phyloP scores from a whole-genome alignment of 2,888 invertebrate species.

The Philereme transversata region DNA sequence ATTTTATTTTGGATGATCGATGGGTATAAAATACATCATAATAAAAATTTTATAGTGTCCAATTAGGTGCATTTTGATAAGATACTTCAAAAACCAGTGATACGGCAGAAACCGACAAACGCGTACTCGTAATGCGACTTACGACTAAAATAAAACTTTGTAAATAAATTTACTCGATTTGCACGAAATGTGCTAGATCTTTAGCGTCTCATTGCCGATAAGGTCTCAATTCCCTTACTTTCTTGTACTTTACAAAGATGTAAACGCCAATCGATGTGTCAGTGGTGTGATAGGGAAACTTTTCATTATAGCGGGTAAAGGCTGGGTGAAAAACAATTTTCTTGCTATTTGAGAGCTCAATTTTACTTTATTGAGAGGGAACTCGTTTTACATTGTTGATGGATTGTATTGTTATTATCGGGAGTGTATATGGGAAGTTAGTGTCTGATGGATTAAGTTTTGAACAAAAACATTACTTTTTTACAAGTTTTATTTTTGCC shows the following conservation, averaged over 20 bases:
- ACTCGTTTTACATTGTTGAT: slow-evolving; percentile 59
- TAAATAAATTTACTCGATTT: not conserved
- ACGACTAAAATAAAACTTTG: not conserved
- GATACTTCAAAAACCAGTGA: not conserved
- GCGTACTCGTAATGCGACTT: too few species aligned
- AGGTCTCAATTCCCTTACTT: slow-evolving; percentile 64
- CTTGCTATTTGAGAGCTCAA: slow-evolving; percentile 71
- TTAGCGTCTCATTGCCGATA: slow-evolving; percentile 39
- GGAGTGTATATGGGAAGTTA: slow-evolving; percentile 24
- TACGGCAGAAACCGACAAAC: not conserved
- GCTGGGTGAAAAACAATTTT: slow-evolving; percentile 72
- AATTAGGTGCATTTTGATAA: too few species aligned
- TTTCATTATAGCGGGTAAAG: slow-evolving; percentile 70
- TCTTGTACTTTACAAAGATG: slow-evolving; percentile 74
- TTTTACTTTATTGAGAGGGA: slow-evolving; percentile 76
- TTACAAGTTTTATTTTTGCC: not conserved
- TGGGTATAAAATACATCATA: too few species aligned
- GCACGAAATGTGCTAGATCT: not conserved
- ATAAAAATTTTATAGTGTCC: too few species aligned
- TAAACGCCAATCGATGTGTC: slow-evolving; percentile 79
- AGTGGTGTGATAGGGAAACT: slow-evolving; percentile 78
- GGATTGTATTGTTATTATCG: slow-evolving; percentile 51
- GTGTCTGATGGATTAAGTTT: slow-evolving; percentile 27
- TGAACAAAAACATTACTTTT: slow-evolving; percentile 11
- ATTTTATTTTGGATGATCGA: too few species aligned